Base-by-base conservation (phyloP, 2,113 vertebrate genomes). In the Myodes glareolus region DNA sequence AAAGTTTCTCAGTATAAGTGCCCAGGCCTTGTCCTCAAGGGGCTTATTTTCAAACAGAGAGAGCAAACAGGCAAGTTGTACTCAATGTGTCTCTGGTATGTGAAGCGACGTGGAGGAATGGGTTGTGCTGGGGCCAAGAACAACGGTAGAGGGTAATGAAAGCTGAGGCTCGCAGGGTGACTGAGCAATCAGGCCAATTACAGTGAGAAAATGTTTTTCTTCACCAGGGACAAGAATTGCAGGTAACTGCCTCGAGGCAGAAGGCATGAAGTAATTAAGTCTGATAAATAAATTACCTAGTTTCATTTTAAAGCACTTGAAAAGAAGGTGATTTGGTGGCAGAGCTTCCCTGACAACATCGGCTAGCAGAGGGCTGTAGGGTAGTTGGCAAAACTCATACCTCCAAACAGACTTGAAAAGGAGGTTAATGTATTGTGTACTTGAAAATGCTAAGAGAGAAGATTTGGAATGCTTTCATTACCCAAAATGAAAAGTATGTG, bases 171-270 rank as follows among this genome's bases (percentile, higher is more conserved):
- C 33, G 45, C 16, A 13, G 86, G 58, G 45, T 16, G 25, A 58
- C 45, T 76, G 72, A 94, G 76, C 65, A 42, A 47, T 81, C 88
- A 65, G 33, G 70, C 50, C 82, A 84, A 36, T 95, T 65, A 93
- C 13, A 88, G 88, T 39, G 70, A 80, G 86, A 52, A 87, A 55
- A 82, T 33, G 33, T 4, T 86, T 94, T 93, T 81, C 92, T 96
- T 90, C 93, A 76, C 91, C 45, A 12, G 67, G 81, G 84, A 82
- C 86, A 94, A 87, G 77, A 45, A 11, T 77, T 76, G 87, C 90
- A 88, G 93, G 93, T 88, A 97, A 75, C 67, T 80, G 45, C 94
- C 94, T 47, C 5, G 3, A 95, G 95, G 94, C 84, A 92, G 88
- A 70, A 93, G 33, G 75, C 72, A 78, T 7, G 50, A 78, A 80